phyloP scores from a whole-genome alignment of 2,797 vertebrate genomes.

The Lacerta viridis region DNA sequence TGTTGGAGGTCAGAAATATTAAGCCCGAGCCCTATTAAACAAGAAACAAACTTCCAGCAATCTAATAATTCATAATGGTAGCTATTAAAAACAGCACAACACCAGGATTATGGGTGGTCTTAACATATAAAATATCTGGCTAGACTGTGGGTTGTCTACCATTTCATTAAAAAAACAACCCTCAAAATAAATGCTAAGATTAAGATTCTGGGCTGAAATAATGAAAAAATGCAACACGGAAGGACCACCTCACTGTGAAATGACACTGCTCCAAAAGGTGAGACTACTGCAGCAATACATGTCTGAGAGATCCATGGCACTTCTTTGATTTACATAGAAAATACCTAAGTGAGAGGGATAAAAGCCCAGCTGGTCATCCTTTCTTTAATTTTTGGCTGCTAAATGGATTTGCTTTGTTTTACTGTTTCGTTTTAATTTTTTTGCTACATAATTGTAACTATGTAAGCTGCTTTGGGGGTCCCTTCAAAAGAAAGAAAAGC shows the following conservation, averaged over 20 bases:
- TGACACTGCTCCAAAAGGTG: not conserved
- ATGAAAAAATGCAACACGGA: conserved; percentile 50
- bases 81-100: conserved; percentile 28
- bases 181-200: conserved; percentile 19
- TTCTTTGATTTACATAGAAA: conserved; percentile 7
- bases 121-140: conserved; percentile 23
- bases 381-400: not conserved
- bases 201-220: conserved; percentile 8
- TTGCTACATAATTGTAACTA: not conserved
- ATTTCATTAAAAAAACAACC: not conserved
- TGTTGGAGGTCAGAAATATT: conserved; percentile 15
- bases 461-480: not conserved
- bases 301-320: conserved; percentile 57
- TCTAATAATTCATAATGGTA: not conserved
- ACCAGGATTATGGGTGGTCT: conserved; percentile 58
- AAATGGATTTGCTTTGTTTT: not conserved
- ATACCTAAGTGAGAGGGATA: not conserved
- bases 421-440: not conserved
- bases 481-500: not conserved
- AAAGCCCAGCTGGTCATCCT: conserved; percentile 12
- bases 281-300: conserved; percentile 41
- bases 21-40: not conserved
- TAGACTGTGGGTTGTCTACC: conserved; percentile 35
- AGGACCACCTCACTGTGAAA: not conserved
- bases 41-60: not conserved